Base-by-base conservation (phyloP, 2,888 invertebrate genomes). In the Myathropa florea region DNA sequence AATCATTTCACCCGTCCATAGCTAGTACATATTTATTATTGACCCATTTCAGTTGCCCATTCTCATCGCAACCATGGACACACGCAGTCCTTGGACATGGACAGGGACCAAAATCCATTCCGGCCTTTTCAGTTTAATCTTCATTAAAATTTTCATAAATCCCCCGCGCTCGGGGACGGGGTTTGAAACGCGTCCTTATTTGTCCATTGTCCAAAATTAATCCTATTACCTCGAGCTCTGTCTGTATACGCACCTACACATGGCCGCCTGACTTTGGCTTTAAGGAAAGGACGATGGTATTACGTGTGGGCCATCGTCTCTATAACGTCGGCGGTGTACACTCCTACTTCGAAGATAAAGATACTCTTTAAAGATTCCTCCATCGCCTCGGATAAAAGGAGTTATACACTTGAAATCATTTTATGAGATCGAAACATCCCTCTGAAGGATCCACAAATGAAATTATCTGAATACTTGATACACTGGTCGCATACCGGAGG, bases 101-200 rank as follows among this genome's bases (percentile, higher is more conserved):
- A 36, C 36, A 57, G 4, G 61, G 12, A 33, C 23, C 23, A 30
- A 71, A 71, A 63, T 72, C 55, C 65, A 68, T 63, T 46, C 59
- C 26, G 59, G 63, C 68, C 68, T 68, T 78, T 79, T 46, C 39
- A 46, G 30, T 78, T 70, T 83, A 70, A 73, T 70, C 36, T 75
- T 64, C 53, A 73, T 83, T 79, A 73, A 79, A 79, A 79, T 70
- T 59, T 75, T 59, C 73, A 75, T 70, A 79, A 79, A 79, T 78
- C 67, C 63, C 64, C 18, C 1, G 1, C 24, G 36, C 3, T 64
- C 61, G 23, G 70, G 46, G 18, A 14, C 46, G n/a, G 46, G 46
- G 18, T 59, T 64, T 26, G 70, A 71, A 77, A 61, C 46, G 28
- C 30, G 61, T 78, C 55, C 26, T 61, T 78, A 63, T 78, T 72